Evolutionary conservation across 1,140 invertebrate species (phyloP).

Genomic region (Drosophila ambigua): DNA sequence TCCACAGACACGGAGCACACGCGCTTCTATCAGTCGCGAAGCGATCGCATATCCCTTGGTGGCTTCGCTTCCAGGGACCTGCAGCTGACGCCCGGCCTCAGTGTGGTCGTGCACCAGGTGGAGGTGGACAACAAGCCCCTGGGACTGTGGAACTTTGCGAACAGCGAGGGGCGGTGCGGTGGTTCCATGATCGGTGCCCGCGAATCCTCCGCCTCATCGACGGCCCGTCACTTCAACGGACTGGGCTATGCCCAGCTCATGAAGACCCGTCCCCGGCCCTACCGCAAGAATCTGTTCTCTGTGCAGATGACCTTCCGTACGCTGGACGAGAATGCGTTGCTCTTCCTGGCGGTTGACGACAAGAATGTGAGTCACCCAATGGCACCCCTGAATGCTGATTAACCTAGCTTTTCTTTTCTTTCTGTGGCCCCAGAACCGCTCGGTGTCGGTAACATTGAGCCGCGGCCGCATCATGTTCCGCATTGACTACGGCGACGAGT

Average conservation of each 20-base stretch:
- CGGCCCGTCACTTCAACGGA: conserved; percentile 88
- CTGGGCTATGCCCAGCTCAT: conserved; percentile 90
- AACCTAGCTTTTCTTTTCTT: not conserved
- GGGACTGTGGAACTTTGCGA: conserved; percentile 94
- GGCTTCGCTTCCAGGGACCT: conserved; percentile 84
- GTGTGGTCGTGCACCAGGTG: conserved; percentile 92
- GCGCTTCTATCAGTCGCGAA: conserved; percentile 73
- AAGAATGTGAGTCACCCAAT: conserved; percentile 85
- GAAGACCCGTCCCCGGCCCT: conserved; percentile 86
- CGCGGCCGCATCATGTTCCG: conserved; percentile 91
- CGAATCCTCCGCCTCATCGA: conserved; percentile 68
- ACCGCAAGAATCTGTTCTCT: conserved; percentile 90
- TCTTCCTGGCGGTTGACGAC: conserved; percentile 92
- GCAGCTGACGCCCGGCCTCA: conserved; percentile 85
- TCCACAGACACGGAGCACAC: conserved; percentile 73
- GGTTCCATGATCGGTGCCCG: conserved; percentile 78
- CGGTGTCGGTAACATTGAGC: conserved; percentile 90
- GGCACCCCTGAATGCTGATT: not conserved
- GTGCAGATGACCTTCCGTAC: conserved; percentile 93
- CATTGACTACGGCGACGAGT: conserved; percentile 88
- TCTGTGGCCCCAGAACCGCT: conserved; percentile 87
- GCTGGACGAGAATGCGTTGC: conserved; percentile 93
- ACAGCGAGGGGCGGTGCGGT: conserved; percentile 87
- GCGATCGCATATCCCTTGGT: conserved; percentile 86
- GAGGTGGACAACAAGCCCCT: conserved; percentile 90